Evolutionary conservation across 1,140 invertebrate genomes (phyloP).

Genomic region (Zaprionus ghesquierei): DNA sequence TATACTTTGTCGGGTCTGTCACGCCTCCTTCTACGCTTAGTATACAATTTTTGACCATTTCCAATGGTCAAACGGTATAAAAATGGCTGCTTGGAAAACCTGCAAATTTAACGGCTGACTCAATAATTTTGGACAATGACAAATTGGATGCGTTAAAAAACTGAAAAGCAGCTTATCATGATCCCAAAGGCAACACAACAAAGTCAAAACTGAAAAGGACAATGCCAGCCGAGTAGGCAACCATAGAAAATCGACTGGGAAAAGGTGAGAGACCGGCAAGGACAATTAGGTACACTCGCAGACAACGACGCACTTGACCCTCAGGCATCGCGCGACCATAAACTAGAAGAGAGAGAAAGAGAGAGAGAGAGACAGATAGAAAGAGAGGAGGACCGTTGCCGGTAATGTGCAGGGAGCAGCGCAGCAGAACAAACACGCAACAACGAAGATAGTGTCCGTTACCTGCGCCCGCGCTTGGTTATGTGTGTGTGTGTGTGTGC

Average conservation of each 20-base stretch:
- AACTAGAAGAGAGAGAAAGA: background rate
- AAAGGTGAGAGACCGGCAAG: slow-evolving; percentile 22
- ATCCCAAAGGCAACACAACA: slow-evolving; percentile 11
- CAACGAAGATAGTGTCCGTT: slow-evolving; percentile 30
- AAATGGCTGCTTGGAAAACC: slow-evolving; percentile 14
- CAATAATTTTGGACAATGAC: slow-evolving; percentile 20
- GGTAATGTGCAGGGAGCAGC: slow-evolving; percentile 19
- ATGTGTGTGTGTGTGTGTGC: slow-evolving; percentile 27
- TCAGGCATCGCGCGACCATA: slow-evolving; percentile 8
- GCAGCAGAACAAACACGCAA: slow-evolving; percentile 24
- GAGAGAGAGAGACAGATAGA: slow-evolving; percentile 1
- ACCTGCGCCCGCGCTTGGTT: slow-evolving; percentile 15
- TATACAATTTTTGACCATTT: too few species aligned
- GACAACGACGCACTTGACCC: slow-evolving; percentile 40
- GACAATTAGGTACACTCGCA: slow-evolving; percentile 29
- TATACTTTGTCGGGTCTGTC: too few species aligned
- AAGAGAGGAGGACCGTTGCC: slow-evolving; percentile 25
- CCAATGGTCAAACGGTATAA: too few species aligned
- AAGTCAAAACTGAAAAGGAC: slow-evolving; percentile 4
- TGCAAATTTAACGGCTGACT: slow-evolving; percentile 3
- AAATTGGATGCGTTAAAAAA: background rate
- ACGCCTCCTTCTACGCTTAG: too few species aligned
- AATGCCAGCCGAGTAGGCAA: slow-evolving; percentile 3
- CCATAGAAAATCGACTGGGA: slow-evolving; percentile 27
- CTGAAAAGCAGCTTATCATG: slow-evolving; percentile 34